A percentile compares a stretch with the other conserved stretches of the same genome.
phyloP scores from a whole-genome alignment of 2,113 vertebrate genomes.

The Menidia beryllina region DNA sequence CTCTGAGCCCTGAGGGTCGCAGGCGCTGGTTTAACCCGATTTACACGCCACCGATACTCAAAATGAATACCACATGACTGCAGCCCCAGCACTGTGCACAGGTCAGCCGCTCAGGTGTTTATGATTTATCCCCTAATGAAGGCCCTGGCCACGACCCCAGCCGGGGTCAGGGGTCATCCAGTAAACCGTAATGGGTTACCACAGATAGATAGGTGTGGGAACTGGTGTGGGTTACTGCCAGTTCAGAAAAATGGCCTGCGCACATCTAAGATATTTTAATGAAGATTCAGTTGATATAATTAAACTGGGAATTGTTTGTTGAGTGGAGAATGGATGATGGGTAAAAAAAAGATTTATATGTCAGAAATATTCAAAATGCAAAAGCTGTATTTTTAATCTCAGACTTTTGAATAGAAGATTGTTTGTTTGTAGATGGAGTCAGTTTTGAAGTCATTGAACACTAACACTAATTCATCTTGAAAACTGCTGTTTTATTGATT shows the following conservation, averaged over 20 bases:
- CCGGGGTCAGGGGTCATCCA: constrained; percentile 67
- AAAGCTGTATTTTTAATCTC: no score
- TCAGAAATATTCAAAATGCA: no score
- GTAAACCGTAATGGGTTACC: constrained; percentile 75
- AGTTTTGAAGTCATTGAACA: not conserved
- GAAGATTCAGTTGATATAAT: constrained; percentile 11
- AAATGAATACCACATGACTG: constrained; percentile 79
- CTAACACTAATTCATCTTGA: no score
- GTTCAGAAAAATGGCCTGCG: constrained; percentile 3
- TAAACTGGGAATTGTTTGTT: not conserved
- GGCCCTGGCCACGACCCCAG: constrained; percentile 70
- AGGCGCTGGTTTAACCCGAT: constrained; percentile 79
- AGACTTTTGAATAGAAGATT: no score
- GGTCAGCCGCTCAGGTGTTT: constrained; percentile 79
- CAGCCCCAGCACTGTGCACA: constrained; percentile 50
- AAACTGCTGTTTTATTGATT: not conserved
- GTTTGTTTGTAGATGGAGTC: no score
- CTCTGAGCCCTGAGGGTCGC: constrained; percentile 72
- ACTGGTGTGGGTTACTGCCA: constrained; percentile 55
- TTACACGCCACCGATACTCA: constrained; percentile 68
- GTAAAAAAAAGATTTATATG: no score
- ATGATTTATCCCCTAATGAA: constrained; percentile 81
- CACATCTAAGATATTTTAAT: constrained; percentile 4
- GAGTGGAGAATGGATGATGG: not conserved
- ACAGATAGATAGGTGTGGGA: constrained; percentile 72